Evolutionary conservation across 30 jellyfish, hydroid and myxozoan species (phyloP), one percentile per base, ranked within the genome.

Genomic region (Cassiopea andromeda): DNA sequence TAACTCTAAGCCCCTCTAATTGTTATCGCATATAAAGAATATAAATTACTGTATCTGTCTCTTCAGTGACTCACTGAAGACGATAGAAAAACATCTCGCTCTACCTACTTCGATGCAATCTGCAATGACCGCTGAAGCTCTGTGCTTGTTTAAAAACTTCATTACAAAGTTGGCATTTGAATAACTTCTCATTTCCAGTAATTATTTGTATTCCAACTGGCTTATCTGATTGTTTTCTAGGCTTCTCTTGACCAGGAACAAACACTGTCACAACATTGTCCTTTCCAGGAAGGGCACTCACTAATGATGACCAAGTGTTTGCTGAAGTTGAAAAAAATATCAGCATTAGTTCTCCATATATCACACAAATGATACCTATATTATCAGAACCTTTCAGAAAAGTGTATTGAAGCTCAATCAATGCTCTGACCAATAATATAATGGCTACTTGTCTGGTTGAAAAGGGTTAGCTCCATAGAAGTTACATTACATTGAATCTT

Each of bases 141-240:
- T 92, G 98, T 72, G 98, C 98, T 80, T 92, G 98, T 73, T 92
- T 92, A 84, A 92, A 92, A 5, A 76, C 93, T 75, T 92, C 98
- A 48, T 89, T 83, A 84, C 98, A 92, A 44, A 92, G 44, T 75
- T 87, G 83, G 77, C 98, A 92, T 48, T 92, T 87, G 88, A 92
- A 92, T 4, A 85, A 64, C 67, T 92, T 92, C 69, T 92, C 93
- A 59, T 81, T 90, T 77, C 92, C 93, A 66, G 82, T 78, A 61
- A 87, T 75, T 1, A 92, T 82, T 50, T 80, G 93, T 27, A 89
- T 16, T n/a, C 96, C 88, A 58, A 74, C 73, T 2, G 96, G 91
- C 3, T 69, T 80, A 49, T 58, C 88, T 58, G 76, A 15, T 17
- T 59, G 82, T 7, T 80, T 88, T 44, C 48, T 60, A 45, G 68